phyloP scores from a whole-genome alignment of 1,140 invertebrate genomes.

The Caenorhabditis tropicalis region DNA sequence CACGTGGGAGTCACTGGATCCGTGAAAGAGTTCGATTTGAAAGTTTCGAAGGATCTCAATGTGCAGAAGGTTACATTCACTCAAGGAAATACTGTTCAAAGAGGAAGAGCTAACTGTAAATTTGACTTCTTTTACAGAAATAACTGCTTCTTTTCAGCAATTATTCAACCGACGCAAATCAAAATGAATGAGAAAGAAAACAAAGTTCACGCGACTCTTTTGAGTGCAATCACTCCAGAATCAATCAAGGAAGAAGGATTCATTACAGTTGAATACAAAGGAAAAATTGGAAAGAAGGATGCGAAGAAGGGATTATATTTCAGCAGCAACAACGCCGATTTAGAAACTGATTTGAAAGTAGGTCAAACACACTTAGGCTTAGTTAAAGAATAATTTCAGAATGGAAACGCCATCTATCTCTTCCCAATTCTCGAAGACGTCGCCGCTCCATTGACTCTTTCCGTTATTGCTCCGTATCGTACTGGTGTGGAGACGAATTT shows the following conservation, averaged over 20 bases:
- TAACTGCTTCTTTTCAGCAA: not conserved
- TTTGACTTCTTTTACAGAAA: not conserved
- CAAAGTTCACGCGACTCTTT: not conserved
- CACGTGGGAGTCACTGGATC: not conserved
- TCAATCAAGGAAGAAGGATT: not conserved
- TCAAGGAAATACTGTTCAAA: not conserved
- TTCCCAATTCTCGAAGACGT: conserved; percentile 4
- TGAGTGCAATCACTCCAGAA: not conserved
- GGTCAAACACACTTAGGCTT: not conserved
- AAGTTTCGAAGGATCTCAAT: not conserved
- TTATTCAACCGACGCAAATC: not conserved
- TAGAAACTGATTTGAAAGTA: not conserved
- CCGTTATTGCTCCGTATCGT: not conserved
- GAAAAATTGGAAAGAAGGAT: not conserved
- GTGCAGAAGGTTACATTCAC: not conserved
- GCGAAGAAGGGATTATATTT: not conserved
- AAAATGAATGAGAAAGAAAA: not conserved
- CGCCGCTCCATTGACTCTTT: not conserved
- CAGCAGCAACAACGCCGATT: not conserved
- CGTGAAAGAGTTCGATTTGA: not conserved
- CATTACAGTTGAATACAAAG: not conserved
- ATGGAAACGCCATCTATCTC: not conserved
- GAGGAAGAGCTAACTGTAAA: not conserved
- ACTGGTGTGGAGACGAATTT: not conserved
- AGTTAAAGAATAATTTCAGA: not conserved